These are phyloP conservation scores for Ceratotherium simum DNA, from an alignment of 2,113 vertebrate species.

Conservation along the genomic window DNA sequence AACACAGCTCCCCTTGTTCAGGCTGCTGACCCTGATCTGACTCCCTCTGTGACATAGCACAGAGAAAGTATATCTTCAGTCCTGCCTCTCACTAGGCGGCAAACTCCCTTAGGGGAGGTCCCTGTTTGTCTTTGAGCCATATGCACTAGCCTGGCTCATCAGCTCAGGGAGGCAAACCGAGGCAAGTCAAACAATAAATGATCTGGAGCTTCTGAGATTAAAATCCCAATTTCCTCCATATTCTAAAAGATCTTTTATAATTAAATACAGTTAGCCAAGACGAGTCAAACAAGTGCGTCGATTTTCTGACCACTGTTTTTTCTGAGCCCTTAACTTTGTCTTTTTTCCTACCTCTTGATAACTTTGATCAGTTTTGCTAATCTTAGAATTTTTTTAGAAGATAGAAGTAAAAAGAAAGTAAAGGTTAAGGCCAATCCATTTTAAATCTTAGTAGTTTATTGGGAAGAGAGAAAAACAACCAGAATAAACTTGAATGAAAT, in stretches of 20 bases:
- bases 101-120: too few species aligned
- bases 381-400: conserved; percentile 12
- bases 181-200: too few species aligned
- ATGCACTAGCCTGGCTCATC: background rate
- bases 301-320: background rate
- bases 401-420: background rate
- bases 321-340: background rate
- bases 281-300: background rate
- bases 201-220: background rate
- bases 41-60: background rate
- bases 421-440: background rate
- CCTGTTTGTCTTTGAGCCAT: background rate
- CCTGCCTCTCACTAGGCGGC: background rate
- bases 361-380: background rate
- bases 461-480: background rate
- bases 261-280: background rate
- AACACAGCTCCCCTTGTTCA: background rate
- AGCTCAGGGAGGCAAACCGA: background rate
- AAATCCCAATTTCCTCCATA: background rate
- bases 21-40: too few species aligned
- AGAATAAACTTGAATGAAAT: background rate
- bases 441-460: background rate
- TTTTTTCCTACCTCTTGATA: background rate
- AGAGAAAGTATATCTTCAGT: background rate
- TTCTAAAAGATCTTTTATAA: background rate